phyloP scores from a whole-genome alignment of 2,797 vertebrate species.

The Pangasius larnaudii region DNA sequence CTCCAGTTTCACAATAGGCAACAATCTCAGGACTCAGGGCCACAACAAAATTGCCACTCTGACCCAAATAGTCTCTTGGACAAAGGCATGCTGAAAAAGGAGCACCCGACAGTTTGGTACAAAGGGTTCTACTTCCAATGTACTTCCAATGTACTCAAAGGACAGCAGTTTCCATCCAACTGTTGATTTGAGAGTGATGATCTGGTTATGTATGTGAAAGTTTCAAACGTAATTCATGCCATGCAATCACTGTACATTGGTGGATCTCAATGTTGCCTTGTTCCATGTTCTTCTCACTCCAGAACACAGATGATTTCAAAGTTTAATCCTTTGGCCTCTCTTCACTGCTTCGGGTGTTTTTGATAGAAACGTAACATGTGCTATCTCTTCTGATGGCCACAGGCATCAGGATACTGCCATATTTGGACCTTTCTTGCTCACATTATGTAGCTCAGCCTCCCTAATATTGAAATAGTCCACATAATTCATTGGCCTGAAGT shows the following conservation, averaged over 20 bases:
- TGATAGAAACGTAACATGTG: background rate
- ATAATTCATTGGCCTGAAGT: background rate
- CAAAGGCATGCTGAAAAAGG: background rate
- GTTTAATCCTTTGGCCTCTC: background rate
- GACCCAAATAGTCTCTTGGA: background rate
- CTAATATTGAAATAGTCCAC: background rate
- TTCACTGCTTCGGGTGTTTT: background rate
- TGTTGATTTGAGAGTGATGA: background rate
- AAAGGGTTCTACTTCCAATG: background rate
- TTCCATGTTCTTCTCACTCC: background rate
- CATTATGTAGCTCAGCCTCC: background rate
- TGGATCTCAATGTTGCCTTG: background rate
- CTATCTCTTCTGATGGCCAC: background rate
- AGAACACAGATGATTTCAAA: background rate
- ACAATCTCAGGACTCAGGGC: background rate
- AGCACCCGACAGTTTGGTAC: background rate
- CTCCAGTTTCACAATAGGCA: background rate
- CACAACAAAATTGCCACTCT: background rate
- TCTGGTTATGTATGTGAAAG: background rate
- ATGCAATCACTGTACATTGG: background rate
- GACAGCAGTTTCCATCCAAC: background rate
- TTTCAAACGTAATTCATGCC: background rate
- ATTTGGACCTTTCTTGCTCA: background rate
- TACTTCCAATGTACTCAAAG: background rate
- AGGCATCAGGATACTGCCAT: background rate